A percentile compares a stretch with the other conserved stretches of the same genome.
phyloP scores from a whole-genome alignment of 2,113 vertebrate species.

The zebrafish (Danio rerio) region DNA sequence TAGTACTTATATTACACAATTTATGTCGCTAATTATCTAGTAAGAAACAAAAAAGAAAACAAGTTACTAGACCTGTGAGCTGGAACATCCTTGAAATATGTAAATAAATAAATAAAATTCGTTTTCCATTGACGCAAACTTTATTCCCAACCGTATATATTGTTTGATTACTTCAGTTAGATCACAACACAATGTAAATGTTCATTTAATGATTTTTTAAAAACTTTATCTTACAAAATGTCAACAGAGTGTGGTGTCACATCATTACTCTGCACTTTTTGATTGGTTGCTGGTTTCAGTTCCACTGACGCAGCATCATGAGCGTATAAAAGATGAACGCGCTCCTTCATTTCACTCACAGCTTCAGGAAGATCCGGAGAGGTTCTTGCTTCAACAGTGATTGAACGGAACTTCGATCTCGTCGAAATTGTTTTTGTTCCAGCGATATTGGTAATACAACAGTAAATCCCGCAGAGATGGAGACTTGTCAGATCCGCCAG shows the following conservation, averaged over 20 bases:
- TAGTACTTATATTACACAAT: neutral
- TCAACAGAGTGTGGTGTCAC: too few species aligned
- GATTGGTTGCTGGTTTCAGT: neutral
- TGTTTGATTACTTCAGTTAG: too few species aligned
- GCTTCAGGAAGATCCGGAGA: neutral
- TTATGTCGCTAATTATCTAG: neutral
- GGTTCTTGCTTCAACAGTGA: conserved; percentile 87
- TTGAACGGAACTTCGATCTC: conserved; percentile 81
- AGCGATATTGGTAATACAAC: conserved; percentile 47
- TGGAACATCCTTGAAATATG: neutral
- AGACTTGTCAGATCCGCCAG: conserved; percentile 80
- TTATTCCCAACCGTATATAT: too few species aligned
- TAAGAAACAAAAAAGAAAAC: neutral
- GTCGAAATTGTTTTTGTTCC: neutral
- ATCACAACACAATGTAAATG: too few species aligned
- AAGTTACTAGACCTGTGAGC: neutral
- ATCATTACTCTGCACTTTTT: too few species aligned
- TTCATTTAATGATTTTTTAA: too few species aligned
- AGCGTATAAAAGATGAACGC: conserved; percentile 55
- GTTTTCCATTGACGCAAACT: too few species aligned
- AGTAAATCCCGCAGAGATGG: conserved; percentile 66
- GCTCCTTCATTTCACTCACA: neutral
- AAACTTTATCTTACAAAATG: too few species aligned
- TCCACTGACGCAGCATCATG: neutral
- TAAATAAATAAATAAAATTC: too few species aligned